These are phyloP conservation scores for Neopipo cinnamomea DNA, from an alignment of 2,113 vertebrate genomes.

Conservation along the genomic window DNA sequence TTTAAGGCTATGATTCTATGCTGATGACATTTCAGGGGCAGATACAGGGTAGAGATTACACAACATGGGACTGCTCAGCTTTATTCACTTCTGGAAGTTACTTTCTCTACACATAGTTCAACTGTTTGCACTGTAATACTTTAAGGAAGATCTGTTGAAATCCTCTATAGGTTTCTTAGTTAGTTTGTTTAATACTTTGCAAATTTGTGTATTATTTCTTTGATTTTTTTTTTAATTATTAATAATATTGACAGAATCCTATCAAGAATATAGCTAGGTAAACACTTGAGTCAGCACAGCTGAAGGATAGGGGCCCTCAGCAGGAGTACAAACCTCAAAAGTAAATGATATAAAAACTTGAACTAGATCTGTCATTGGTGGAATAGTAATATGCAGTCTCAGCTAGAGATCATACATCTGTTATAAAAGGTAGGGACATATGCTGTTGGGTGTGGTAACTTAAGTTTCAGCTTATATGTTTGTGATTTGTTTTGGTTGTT, in stretches of 20 bases:
- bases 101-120: background rate
- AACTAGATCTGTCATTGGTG: background rate
- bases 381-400: background rate
- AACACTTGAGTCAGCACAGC: background rate
- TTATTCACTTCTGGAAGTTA: background rate
- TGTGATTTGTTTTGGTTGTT: background rate
- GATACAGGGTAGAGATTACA: background rate
- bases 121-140: background rate
- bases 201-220: background rate
- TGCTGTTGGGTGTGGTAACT: background rate
- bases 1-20: background rate
- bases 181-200: background rate
- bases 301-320: background rate
- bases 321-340: background rate
- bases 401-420: background rate
- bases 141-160: background rate
- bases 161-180: rapidly evolving
- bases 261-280: background rate
- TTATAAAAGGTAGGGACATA: background rate
- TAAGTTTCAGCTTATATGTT: background rate
- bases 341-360: background rate
- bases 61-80: background rate
- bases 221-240: rapidly evolving
- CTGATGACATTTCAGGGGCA: background rate
- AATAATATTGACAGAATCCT: background rate